phyloP scores from a whole-genome alignment of 2,797 vertebrate species.

The Prunella strophiata region DNA sequence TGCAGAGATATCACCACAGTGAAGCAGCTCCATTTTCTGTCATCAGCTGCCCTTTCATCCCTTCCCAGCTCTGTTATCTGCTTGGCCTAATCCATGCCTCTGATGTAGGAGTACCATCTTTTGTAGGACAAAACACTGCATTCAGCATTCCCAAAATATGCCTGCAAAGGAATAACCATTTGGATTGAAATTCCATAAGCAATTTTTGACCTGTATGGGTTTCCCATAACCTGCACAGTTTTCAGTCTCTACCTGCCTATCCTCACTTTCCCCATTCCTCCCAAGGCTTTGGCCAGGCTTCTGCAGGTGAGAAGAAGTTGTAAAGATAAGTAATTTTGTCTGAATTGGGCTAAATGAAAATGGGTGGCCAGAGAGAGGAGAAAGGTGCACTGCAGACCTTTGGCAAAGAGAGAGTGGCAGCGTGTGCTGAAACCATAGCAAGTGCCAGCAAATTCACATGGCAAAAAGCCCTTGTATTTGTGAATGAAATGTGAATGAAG shows the following conservation, averaged over 20 bases:
- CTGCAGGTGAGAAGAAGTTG: not conserved
- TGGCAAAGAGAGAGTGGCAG: not conserved
- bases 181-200: not conserved
- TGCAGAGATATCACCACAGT: not conserved
- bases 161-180: not conserved
- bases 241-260: not conserved
- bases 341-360: not conserved
- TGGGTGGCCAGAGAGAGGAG: not conserved
- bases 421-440: not conserved
- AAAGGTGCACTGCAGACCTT: not conserved
- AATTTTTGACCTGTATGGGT: not conserved
- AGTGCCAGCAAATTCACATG: not conserved
- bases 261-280: not conserved
- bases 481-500: not conserved
- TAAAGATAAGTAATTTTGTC: not conserved
- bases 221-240: not conserved
- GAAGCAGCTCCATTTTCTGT: not conserved
- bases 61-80: not conserved
- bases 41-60: not conserved
- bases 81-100: not conserved
- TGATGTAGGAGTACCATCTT: not conserved
- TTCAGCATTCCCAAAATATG: not conserved
- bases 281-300: not conserved
- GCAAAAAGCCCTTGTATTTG: not conserved
- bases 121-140: not conserved